Percentiles rank a stretch among this genome's conserved stretches.
These are phyloP conservation scores for Omphaloscelis lunosa DNA, from an alignment of 2,888 invertebrate genomes.

Conservation along the genomic window DNA sequence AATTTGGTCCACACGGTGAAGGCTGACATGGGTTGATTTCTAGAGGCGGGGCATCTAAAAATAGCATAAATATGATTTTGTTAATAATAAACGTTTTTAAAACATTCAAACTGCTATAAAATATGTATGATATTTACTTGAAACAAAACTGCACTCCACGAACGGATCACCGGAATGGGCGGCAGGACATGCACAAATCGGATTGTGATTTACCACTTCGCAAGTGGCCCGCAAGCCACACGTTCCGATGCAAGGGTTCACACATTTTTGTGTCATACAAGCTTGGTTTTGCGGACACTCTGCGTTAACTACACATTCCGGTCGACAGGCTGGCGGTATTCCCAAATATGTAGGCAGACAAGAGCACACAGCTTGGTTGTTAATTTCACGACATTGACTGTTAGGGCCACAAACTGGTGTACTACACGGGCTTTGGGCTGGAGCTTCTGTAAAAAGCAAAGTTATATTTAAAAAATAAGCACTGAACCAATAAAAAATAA, in stretches of 20 bases:
- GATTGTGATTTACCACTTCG: conserved; percentile 93
- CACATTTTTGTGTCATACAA: conserved; percentile 93
- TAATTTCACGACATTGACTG: conserved; percentile 91
- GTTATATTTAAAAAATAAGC: conserved; percentile 4
- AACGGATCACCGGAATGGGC: conserved; percentile 93
- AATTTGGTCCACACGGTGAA: conserved; percentile 95
- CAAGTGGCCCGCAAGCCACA: conserved; percentile 92
- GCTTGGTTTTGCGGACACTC: conserved; percentile 93
- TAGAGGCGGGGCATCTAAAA: conserved; percentile 76
- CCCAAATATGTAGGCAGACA: conserved; percentile 93
- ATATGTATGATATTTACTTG: conserved; percentile 75
- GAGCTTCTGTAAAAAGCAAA: conserved; percentile 71
- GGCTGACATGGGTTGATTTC: conserved; percentile 93
- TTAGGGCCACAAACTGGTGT: conserved; percentile 94
- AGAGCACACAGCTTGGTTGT: conserved; percentile 93
- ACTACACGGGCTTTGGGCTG: conserved; percentile 91
- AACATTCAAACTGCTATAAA: neutral
- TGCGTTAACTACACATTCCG: conserved; percentile 93
- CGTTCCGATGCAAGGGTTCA: conserved; percentile 93
- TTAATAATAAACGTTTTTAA: neutral
- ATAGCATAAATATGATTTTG: conserved; percentile 6
- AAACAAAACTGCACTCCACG: conserved; percentile 85
- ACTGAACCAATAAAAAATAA: neutral
- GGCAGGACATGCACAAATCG: conserved; percentile 93
- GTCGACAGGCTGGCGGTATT: conserved; percentile 93